These are phyloP conservation scores for Natator depressus DNA, from an alignment of 2,113 vertebrate species.

Conservation along the genomic window DNA sequence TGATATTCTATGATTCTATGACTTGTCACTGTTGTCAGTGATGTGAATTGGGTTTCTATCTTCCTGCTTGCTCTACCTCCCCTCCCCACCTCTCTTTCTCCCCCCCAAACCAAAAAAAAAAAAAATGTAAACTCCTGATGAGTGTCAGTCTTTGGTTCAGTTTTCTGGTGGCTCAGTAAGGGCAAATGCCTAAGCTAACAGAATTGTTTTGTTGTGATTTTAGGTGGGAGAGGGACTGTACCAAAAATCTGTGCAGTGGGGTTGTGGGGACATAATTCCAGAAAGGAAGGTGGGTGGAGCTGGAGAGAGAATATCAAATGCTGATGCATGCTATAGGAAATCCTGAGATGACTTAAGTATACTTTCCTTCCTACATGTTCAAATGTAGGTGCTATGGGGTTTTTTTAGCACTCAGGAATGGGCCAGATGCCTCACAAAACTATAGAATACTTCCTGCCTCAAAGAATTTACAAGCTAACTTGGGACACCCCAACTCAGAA, in stretches of 20 bases:
- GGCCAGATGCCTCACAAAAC: neutral
- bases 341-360: neutral
- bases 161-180: too few species aligned
- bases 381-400: fast-evolving
- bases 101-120: too few species aligned
- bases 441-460: neutral
- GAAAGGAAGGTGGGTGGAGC: neutral
- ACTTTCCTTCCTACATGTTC: fast-evolving
- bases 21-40: neutral
- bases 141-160: neutral
- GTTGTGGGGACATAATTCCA: neutral
- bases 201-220: neutral
- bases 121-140: neutral
- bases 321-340: neutral
- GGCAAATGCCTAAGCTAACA: neutral
- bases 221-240: neutral
- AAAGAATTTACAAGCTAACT: too few species aligned
- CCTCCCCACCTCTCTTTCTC: too few species aligned
- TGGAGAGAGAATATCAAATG: neutral
- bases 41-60: neutral
- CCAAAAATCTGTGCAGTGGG: neutral
- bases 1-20: too few species aligned
- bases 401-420: neutral
- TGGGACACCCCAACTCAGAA: too few species aligned
- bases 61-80: neutral